Base-by-base conservation (phyloP, 2,113 vertebrate species). In the Myanophis thanlyinensis region DNA sequence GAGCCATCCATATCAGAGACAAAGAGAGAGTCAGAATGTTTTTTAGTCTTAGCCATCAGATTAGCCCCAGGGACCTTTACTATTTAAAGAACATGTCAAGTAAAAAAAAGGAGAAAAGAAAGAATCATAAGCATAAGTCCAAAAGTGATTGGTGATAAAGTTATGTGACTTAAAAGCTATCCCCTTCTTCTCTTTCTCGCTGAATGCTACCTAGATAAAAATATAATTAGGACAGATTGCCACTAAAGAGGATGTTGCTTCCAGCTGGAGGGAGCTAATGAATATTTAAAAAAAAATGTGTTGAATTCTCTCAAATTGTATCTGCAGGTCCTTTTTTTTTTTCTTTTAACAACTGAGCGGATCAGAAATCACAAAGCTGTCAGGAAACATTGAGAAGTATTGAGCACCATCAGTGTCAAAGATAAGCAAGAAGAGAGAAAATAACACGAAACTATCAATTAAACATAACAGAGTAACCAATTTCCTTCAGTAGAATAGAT, bases 361-460 rank as follows among this genome's bases (percentile, higher is more conserved):
- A 95, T 95, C 97, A 91, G 92, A 97, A 97, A 97, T 97, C 97
- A 97, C 91, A 95, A 95, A 47, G 67, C 93, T 97, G 96, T 95
- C 90, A 95, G 94, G 91, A 95, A 97, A 4, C 48, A 73, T 92
- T 96, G 54, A 91, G 92, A 94, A 94, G 49, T 73, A 94, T 89
- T 0, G 0, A 91, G 93, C 87, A 94, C 73, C 94, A 93, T 89
- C 88, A 92, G 35, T 94, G 94, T 85, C 94, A 95, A 94, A 96
- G 91, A 93, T 91, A 94, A 90, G 90, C 62, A 87, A 92, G 89
- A 87, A 92, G 62, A 92, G 73, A 96, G 93, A 49, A 92, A 94
- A 90, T 67, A 90, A 93, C 73, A 93, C 56, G 96, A 95, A 54
- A 93, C 95, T 80, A 92, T 96, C 67, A 51, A 91, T 87, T 90